phyloP scores from a whole-genome alignment of 2,113 vertebrate species.

The Aptenodytes patagonicus region DNA sequence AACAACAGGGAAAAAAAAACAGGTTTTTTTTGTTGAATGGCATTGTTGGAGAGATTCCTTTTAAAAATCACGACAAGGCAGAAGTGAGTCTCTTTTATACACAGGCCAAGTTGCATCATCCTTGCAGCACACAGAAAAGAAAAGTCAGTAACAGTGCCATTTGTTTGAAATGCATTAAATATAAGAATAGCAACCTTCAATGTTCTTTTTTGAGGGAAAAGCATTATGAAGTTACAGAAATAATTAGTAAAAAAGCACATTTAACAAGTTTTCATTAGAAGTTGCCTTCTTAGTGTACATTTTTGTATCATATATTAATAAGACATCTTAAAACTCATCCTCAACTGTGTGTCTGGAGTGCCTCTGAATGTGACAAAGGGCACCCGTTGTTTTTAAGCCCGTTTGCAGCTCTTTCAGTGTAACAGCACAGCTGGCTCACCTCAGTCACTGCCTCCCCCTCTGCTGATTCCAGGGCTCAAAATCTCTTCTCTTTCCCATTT shows the following conservation, averaged over 20 bases:
- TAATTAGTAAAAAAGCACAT: background rate
- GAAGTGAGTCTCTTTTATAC: background rate
- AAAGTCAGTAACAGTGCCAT: background rate
- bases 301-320: background rate
- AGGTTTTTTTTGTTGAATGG: background rate
- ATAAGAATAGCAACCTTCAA: background rate
- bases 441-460: background rate
- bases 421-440: background rate
- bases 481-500: background rate
- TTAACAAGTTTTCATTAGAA: background rate
- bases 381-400: background rate
- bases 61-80: background rate
- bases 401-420: background rate
- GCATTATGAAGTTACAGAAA: background rate
- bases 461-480: background rate
- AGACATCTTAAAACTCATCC: background rate
- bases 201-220: background rate
- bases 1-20: accelerated
- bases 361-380: background rate
- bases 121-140: background rate
- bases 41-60: background rate
- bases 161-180: background rate
- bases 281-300: background rate
- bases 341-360: background rate
- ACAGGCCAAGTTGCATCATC: background rate